Percentiles rank a stretch among this genome's conserved stretches.
Evolutionary conservation across 2,113 vertebrate species (phyloP).

Genomic region (Theropithecus gelada): DNA sequence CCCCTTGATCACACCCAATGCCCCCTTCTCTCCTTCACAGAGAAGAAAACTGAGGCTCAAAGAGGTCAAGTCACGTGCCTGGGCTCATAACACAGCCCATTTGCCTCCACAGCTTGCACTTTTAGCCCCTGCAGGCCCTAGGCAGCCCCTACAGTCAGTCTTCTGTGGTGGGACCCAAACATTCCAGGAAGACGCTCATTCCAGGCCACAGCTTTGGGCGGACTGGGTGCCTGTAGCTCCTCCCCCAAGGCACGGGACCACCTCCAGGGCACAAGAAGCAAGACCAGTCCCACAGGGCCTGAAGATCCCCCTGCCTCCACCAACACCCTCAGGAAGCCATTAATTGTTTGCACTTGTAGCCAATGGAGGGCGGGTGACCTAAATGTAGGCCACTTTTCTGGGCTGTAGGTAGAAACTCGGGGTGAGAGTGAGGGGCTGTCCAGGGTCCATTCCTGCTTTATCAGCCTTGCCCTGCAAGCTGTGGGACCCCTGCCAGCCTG

Average conservation of each 20-base stretch:
- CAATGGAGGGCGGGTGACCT: slow-evolving; percentile 19
- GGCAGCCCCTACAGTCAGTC: background rate
- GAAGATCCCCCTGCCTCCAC: slow-evolving; percentile 39
- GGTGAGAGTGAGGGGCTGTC: background rate
- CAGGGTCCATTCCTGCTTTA: background rate
- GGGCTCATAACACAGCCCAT: background rate
- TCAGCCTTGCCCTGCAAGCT: background rate
- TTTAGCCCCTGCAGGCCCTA: background rate
- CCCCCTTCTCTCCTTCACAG: background rate
- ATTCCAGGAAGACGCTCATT: background rate
- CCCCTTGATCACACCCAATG: no score
- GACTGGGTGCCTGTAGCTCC: background rate
- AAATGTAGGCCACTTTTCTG: slow-evolving; percentile 42
- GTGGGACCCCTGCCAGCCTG: background rate
- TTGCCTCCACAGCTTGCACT: background rate
- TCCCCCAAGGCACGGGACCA: background rate
- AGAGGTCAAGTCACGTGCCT: background rate
- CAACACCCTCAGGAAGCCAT: slow-evolving; percentile 38
- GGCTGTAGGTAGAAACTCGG: background rate
- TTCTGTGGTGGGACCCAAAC: fast-evolving
- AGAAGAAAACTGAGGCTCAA: slow-evolving; percentile 37
- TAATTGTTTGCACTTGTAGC: slow-evolving; percentile 58
- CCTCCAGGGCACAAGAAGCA: background rate
- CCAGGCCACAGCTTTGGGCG: background rate
- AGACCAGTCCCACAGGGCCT: background rate